Evolutionary conservation across 2,888 invertebrate species (phyloP).

Genomic region (Eremobia ochroleuca): DNA sequence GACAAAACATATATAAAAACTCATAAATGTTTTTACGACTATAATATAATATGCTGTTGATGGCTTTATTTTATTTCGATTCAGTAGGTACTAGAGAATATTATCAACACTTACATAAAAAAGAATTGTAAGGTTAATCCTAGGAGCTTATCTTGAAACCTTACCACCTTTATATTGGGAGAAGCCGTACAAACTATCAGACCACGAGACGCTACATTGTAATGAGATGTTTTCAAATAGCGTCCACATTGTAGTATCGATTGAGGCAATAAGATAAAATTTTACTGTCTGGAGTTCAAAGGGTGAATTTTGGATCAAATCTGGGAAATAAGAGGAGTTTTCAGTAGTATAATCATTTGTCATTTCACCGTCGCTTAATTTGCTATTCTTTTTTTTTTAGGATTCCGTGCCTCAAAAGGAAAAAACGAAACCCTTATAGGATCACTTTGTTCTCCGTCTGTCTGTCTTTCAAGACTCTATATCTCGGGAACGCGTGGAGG

Average conservation of each 20-base stretch:
- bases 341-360: background rate
- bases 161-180: conserved; percentile 41
- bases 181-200: conserved; percentile 44
- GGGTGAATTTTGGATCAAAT: background rate
- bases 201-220: conserved; percentile 29
- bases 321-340: background rate
- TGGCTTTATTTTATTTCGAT: conserved; percentile 12
- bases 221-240: conserved; percentile 25
- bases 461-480: no score
- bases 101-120: conserved; percentile 33
- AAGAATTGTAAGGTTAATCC: conserved; percentile 39
- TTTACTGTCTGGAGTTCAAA: conserved; percentile 1
- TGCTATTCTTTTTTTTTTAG: background rate
- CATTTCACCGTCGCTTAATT: background rate
- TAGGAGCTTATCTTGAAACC: conserved; percentile 51
- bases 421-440: no score
- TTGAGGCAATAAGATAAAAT: background rate
- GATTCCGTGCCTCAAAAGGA: no score
- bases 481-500: no score
- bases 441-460: no score
- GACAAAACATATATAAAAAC: conserved; percentile 12
- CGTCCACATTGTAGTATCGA: background rate
- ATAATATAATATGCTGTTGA: background rate
- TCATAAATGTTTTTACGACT: conserved; percentile 22
- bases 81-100: background rate